Evolutionary conservation across 2,797 vertebrate genomes (phyloP), one percentile per base, ranked within the genome.

Genomic region (Echeneis naucrates): DNA sequence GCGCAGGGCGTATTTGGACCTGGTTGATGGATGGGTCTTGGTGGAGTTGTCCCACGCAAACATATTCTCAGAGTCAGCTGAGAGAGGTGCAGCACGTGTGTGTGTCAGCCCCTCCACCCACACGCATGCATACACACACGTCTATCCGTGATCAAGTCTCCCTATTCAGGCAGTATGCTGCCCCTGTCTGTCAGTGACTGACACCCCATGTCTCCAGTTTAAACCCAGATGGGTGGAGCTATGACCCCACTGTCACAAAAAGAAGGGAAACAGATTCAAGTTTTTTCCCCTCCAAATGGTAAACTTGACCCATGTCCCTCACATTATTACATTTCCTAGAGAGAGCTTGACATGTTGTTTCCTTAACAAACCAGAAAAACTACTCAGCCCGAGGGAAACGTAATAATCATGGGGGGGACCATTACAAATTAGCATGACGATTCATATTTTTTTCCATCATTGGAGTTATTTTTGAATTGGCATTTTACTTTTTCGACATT

Each of bases 1-100:
- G 92, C 82, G 88, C 92, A 87, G 90, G 91, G 88, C 87, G 84
- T 88, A 92, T 94, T 95, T 94, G 92, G 90, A 81, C 83, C 85
- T 11, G 4, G 33, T 81, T 95, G 95, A 95, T 95, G 93, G 94
- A 95, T 95, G 93, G 92, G 94, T 94, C 94, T 94, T 92, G 86
- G 88, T 87, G 94, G 95, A 94, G 91, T 91, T 94, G 92, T 91
- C 90, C 93, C 92, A 90, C 87, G 56, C 90, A 89, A 92, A 94
- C 93, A 94, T 92, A 94, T 95, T 94, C 89, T 92, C 87, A 81
- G 88, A 90, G 89, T 91, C 91, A 94, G 93, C 93, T 92, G 91
- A 93, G 90, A 87, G 83, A 88, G 87, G 83, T 87, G 85, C 82
- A 84, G 78, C 82, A 52, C 54, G 83, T 62, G 91, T 75, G 81